Conservation (phyloP, 2,797 vertebrate species). For the Pangasius macronema region DNA sequence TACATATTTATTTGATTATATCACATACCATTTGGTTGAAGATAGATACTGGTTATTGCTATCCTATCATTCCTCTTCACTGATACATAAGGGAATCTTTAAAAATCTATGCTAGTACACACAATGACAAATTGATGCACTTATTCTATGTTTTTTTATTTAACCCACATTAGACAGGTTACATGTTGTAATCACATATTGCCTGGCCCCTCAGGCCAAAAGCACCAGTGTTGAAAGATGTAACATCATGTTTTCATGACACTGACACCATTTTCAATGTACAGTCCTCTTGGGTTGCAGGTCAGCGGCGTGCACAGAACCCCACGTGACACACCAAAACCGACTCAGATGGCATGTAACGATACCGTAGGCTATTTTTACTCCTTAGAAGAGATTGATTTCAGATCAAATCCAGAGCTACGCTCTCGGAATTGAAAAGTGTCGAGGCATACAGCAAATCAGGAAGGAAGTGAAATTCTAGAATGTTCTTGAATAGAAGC, state of each 20-base stretch:
- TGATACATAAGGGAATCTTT: not conserved
- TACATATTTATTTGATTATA: not conserved
- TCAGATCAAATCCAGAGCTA: slow-evolving; percentile 38
- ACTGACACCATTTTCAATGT: slow-evolving; percentile 55
- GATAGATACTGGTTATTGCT: not conserved
- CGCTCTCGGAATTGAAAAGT: slow-evolving; percentile 43
- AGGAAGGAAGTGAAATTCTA: slow-evolving; percentile 53
- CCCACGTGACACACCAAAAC: slow-evolving; percentile 41
- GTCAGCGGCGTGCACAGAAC: slow-evolving; percentile 33
- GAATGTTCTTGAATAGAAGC: slow-evolving; percentile 39
- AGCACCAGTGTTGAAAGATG: slow-evolving; percentile 51
- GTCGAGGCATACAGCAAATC: slow-evolving; percentile 35
- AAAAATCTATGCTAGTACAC: not conserved
- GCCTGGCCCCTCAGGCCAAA: slow-evolving; percentile 39
- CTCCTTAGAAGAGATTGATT: slow-evolving; percentile 50
- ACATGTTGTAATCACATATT: slow-evolving; percentile 60
- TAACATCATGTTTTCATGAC: slow-evolving; percentile 61
- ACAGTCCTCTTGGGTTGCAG: slow-evolving; percentile 53
- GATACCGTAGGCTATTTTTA: slow-evolving; percentile 57
- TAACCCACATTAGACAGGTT: slow-evolving; percentile 40
- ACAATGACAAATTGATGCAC: not conserved
- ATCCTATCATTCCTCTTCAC: not conserved
- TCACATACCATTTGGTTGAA: slow-evolving; percentile 31
- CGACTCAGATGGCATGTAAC: slow-evolving; percentile 53
- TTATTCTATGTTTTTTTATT: not conserved